These are phyloP conservation scores for Melieria picta DNA, from an alignment of 2,888 invertebrate genomes.

Conservation along the genomic window DNA sequence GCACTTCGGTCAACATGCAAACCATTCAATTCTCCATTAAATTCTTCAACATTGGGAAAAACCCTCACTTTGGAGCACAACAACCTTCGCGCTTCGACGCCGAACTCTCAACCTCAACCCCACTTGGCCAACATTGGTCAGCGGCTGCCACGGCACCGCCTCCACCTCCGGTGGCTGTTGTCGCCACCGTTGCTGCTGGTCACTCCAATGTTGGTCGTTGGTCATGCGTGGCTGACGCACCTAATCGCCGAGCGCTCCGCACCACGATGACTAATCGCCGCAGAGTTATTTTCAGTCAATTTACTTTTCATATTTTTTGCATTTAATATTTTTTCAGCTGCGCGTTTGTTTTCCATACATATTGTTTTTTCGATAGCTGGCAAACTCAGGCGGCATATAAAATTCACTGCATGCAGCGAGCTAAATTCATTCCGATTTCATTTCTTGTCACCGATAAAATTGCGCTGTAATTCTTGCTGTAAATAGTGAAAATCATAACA, in stretches of 20 bases:
- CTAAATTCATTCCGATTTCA: no score
- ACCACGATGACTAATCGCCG: slow-evolving; percentile 6
- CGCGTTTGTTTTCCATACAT: not conserved
- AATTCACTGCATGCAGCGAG: no score
- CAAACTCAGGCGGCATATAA: no score
- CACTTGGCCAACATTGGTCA: not conserved
- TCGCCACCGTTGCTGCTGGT: not conserved
- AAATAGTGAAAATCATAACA: no score
- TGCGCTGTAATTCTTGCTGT: no score
- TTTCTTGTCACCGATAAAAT: no score
- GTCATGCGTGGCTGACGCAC: slow-evolving; percentile 39
- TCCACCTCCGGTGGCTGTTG: not conserved
- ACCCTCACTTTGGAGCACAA: slow-evolving; percentile 5
- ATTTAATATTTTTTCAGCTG: not conserved
- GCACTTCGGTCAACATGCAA: not conserved
- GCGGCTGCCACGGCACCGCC: not conserved
- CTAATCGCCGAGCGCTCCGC: slow-evolving; percentile 11
- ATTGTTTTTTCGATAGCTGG: not conserved
- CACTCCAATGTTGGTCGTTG: slow-evolving; percentile 22
- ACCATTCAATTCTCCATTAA: no score
- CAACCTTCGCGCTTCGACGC: slow-evolving; percentile 34
- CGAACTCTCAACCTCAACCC: slow-evolving; percentile 14
- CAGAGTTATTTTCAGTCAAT: not conserved
- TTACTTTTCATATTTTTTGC: not conserved
- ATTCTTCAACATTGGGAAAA: no score